Evolutionary conservation across 2,797 vertebrate genomes (phyloP), one percentile per base, ranked within the genome.

Genomic region (Rhabdophis nuchalis): DNA sequence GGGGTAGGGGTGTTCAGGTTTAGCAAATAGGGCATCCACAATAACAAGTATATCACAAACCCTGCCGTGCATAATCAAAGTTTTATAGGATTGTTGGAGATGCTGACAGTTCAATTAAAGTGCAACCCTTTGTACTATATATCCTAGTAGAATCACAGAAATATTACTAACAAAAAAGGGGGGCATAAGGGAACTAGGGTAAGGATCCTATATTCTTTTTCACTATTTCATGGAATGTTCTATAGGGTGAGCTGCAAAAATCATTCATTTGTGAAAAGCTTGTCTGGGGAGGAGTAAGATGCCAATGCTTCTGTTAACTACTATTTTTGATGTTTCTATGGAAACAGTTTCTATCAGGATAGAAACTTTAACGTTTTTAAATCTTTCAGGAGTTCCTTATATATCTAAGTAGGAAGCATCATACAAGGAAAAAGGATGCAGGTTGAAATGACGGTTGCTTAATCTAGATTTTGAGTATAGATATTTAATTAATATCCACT

Each of bases 51-150:
- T 97, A 97, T 97, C 97, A 96, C 97, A 97, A 96, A 97, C 97
- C 97, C 97, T 89, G 95, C 97, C 97, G 97, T 96, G 97, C 97
- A 96, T 97, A 97, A 97, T 97, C 97, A 97, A 95, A 97, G 96
- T 97, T 97, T 97, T 97, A 97, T 95, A 95, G 97, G 97, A 96
- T 97, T 96, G 97, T 96, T 92, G 96, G 97, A 97, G 97, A 96
- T 97, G 97, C 97, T 97, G 97, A 97, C 97, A 97, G 97, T 97
- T 98, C 97, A 98, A 98, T 98, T 98, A 98, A 96, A 97, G 97
- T 97, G 96, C 97, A 97, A 97, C 97, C 97, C 97, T 97, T 97
- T 98, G 97, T 97, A 96, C 97, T 96, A 36, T 93, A 29, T 90
- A 96, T 93, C 96, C 97, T 72, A 95, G 96, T 96, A 94, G 96